A percentile compares a stretch with the other conserved stretches of the same genome.
These are phyloP conservation scores for Montipora cactus DNA, from an alignment of 64 coral and sea anemone species.

Conservation along the genomic window DNA sequence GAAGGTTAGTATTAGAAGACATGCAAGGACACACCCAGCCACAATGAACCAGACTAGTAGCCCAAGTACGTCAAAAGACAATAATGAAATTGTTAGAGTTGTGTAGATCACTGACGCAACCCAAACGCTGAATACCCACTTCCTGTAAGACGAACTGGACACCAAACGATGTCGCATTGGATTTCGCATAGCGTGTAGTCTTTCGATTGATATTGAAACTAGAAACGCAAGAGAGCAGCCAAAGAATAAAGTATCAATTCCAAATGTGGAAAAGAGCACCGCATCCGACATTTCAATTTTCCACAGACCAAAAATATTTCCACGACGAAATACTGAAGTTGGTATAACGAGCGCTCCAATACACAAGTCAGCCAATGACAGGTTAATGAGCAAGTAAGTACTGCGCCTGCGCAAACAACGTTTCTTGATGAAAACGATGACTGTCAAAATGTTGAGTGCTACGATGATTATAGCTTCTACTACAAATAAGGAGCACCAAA, in stretches of 20 bases:
- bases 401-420: slow-evolving; percentile 1
- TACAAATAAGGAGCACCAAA: slow-evolving; percentile 16
- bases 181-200: slow-evolving; percentile 28
- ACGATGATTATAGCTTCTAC: slow-evolving; percentile 1
- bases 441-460: neutral
- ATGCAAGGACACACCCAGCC: neutral
- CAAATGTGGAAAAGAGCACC: neutral
- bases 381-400: slow-evolving; percentile 22
- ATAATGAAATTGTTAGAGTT: neutral
- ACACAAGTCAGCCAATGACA: slow-evolving; percentile 21
- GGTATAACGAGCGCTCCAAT: slow-evolving; percentile 5
- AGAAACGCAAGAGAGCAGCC: slow-evolving; percentile 23
- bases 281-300: neutral
- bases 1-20: neutral
- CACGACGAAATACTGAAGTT: neutral
- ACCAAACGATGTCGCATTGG: neutral
- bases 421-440: slow-evolving; percentile 8
- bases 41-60: neutral
- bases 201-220: slow-evolving; percentile 31
- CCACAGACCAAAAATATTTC: slow-evolving; percentile 23
- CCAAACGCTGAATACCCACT: neutral
- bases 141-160: neutral
- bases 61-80: neutral
- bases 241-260: slow-evolving; percentile 8
- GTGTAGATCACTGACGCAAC: neutral